These are phyloP conservation scores for Siniperca undulata DNA, from an alignment of 2,797 vertebrate genomes.

Conservation along the genomic window DNA sequence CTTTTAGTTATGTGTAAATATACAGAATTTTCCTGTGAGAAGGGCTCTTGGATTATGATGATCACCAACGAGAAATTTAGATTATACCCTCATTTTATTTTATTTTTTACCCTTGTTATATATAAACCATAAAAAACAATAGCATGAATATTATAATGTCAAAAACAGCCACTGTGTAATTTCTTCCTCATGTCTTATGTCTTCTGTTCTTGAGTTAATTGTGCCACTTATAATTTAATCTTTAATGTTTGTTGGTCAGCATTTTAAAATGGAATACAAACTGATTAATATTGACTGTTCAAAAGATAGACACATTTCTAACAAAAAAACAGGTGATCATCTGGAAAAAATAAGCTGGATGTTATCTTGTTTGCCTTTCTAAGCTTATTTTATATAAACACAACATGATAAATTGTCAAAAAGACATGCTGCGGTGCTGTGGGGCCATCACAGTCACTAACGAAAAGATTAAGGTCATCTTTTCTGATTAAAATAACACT, in stretches of 20 bases:
- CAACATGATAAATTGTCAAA: background rate
- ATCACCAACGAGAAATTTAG: background rate
- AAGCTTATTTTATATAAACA: constrained; percentile 24
- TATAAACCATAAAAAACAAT: background rate
- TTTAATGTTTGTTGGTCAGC: background rate
- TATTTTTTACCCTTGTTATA: background rate
- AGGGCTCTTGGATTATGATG: background rate
- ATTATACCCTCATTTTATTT: background rate
- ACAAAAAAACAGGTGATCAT: constrained; percentile 20
- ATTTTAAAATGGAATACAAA: background rate
- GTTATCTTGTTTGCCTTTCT: constrained; percentile 14
- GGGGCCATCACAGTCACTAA: constrained; percentile 6
- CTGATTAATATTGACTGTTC: background rate
- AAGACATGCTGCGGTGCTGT: background rate
- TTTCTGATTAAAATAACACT: constrained; percentile 27
- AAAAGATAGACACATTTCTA: background rate
- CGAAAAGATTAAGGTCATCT: constrained; percentile 41
- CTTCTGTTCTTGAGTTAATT: background rate
- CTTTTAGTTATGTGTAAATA: background rate
- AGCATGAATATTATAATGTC: background rate
- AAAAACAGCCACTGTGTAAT: background rate
- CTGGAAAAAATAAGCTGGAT: background rate
- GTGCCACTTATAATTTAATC: background rate
- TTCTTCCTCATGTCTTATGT: background rate
- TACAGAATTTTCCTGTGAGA: background rate